Base-by-base conservation (phyloP, 1,140 invertebrate genomes). In the Protaetia brevitarsis region DNA sequence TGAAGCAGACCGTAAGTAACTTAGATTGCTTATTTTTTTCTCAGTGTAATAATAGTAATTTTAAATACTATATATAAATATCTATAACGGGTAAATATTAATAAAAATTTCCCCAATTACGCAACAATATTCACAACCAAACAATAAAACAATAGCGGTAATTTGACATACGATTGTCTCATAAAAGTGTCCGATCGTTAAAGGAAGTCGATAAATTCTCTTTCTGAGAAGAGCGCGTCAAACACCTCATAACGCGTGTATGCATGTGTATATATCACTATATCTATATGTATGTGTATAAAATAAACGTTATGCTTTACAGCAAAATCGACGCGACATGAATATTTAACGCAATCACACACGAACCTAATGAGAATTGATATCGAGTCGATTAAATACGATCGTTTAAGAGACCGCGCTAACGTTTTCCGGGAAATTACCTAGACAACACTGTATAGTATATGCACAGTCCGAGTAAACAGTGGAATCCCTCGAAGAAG, bases 271-370 rank as follows among this genome's bases (percentile, higher is more conserved):
- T n/a, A n/a, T n/a, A n/a, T n/a, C n/a, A n/a, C n/a, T n/a, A n/a
- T n/a, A n/a, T n/a, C n/a, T n/a, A n/a, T n/a, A n/a, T n/a, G n/a
- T n/a, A n/a, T n/a, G n/a, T n/a, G n/a, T n/a, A n/a, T n/a, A n/a
- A n/a, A n/a, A 51, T 51, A 51, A 51, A 51, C 41, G 41, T 51
- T 51, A 51, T 51, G 41, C 41, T 51, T 51, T 51, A 51, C 41
- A 51, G 41, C 41, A 51, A 51, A 51, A 51, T 51, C 41, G 41
- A 1, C 41, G 11, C 26, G 41, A 51, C 41, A 23, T 51, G 41
- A 51, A 51, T 51, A 51, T 51, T 6, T 51, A 51, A 51, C 26
- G 4, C 26, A 19, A 21, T 23, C 41, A 23, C 41, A 19, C 41
- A 8, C 21, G 41, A 5, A 23, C 41, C 26, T 51, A 51, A 51